Conservation (phyloP, 2,888 invertebrate genomes). For the Lithosia quadra region DNA sequence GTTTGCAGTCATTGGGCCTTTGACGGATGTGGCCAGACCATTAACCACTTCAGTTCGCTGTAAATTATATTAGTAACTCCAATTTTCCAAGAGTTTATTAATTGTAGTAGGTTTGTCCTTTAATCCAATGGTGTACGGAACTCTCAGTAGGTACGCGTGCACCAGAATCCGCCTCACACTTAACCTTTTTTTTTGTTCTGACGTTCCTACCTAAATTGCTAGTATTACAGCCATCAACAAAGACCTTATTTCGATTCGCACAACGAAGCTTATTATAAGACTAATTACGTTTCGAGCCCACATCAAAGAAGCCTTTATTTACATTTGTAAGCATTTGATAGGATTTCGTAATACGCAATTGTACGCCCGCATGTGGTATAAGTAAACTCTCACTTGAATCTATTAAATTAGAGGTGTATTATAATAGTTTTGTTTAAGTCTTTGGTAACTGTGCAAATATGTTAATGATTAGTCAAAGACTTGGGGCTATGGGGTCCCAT, state of each 20-base stretch:
- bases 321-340: constrained; percentile 4
- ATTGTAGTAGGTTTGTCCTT: no score
- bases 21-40: no score
- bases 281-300: background rate
- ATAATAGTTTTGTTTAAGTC: background rate
- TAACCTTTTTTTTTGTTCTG: background rate
- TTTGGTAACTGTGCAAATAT: constrained; percentile 1
- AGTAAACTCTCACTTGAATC: constrained; percentile 2
- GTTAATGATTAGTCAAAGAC: constrained; percentile 1
- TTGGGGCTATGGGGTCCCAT: background rate
- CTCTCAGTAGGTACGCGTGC: no score
- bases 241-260: background rate
- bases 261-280: background rate
- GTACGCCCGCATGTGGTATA: constrained; percentile 15
- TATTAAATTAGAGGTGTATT: constrained; percentile 6
- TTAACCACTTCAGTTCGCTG: no score
- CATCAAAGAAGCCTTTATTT: constrained; percentile 10
- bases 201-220: background rate
- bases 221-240: background rate
- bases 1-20: no score
- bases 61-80: no score
- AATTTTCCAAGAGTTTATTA: no score
- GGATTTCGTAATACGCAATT: constrained; percentile 10
- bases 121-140: no score
- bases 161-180: background rate